Percentiles rank a stretch among this genome's conserved stretches.
Evolutionary conservation across 2,113 vertebrate species (phyloP).

Genomic region (Alexandromys fortis): DNA sequence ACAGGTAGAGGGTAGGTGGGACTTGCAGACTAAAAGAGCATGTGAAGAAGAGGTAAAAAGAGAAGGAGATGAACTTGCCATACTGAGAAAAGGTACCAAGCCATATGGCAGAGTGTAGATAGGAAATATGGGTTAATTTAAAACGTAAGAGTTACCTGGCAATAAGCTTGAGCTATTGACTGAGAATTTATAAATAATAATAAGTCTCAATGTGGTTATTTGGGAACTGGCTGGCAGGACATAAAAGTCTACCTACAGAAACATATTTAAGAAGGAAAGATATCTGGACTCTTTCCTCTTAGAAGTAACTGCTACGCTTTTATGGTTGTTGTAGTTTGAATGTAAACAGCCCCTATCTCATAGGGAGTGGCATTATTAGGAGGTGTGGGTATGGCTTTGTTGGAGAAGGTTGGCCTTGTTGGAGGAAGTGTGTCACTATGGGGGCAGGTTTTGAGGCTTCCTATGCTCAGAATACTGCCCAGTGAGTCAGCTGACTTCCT

Average conservation of each 20-base stretch:
- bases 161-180: too few relatives aligned
- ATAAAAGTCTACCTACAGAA: neutral
- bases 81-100: too few relatives aligned
- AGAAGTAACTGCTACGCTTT: neutral
- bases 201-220: too few relatives aligned
- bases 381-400: neutral
- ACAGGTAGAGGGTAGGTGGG: too few relatives aligned
- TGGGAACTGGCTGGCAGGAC: too few relatives aligned
- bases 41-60: too few relatives aligned
- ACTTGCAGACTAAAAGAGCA: too few relatives aligned
- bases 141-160: too few relatives aligned
- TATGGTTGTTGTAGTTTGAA: neutral
- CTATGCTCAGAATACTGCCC: neutral
- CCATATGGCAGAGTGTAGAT: too few relatives aligned
- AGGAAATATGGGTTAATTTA: too few relatives aligned
- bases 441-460: neutral
- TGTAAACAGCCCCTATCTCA: neutral
- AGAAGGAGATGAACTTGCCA: too few relatives aligned
- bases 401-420: neutral
- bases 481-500: neutral
- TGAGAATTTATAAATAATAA: too few relatives aligned
- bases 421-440: neutral
- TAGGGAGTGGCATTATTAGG: neutral
- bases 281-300: neutral
- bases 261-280: constrained; percentile 42